Evolutionary conservation across 2,797 vertebrate genomes (phyloP).

Genomic region (Anisognathus igniventris): DNA sequence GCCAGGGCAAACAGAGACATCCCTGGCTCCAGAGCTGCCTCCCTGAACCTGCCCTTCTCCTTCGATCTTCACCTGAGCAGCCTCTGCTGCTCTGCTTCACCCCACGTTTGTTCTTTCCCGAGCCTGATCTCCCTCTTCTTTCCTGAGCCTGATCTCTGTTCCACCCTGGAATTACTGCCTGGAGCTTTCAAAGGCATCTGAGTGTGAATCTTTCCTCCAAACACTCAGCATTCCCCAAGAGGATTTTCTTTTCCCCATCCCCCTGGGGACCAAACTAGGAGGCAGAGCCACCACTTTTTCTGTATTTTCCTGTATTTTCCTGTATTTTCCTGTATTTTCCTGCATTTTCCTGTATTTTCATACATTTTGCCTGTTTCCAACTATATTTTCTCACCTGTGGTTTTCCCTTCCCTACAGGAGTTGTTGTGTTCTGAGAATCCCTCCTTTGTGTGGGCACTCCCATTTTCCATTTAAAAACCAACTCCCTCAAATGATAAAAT

Average conservation of each 20-base stretch:
- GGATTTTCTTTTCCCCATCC: neutral
- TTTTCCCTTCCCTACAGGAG: neutral
- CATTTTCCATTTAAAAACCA: neutral
- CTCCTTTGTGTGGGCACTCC: neutral
- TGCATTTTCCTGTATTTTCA: neutral
- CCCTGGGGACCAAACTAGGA: neutral
- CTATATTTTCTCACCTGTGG: neutral
- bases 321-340: neutral
- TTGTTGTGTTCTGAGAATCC: neutral
- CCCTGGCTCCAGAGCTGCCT: neutral
- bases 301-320: neutral
- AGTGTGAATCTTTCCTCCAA: accelerated
- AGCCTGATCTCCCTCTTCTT: neutral
- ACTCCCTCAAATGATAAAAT: neutral
- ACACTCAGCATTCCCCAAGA: neutral
- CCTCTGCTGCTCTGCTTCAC: neutral
- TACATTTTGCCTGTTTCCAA: neutral
- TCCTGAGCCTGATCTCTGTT: neutral
- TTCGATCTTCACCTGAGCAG: neutral
- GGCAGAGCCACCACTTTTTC: neutral
- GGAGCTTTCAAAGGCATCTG: neutral
- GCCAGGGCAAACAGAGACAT: neutral
- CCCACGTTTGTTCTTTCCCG: neutral
- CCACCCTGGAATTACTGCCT: neutral
- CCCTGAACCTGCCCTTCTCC: neutral